A percentile compares a stretch with the other conserved stretches of the same genome.
phyloP scores from a whole-genome alignment of 2,113 vertebrate genomes.

The Sinocyclocheilus maitianheensis region DNA sequence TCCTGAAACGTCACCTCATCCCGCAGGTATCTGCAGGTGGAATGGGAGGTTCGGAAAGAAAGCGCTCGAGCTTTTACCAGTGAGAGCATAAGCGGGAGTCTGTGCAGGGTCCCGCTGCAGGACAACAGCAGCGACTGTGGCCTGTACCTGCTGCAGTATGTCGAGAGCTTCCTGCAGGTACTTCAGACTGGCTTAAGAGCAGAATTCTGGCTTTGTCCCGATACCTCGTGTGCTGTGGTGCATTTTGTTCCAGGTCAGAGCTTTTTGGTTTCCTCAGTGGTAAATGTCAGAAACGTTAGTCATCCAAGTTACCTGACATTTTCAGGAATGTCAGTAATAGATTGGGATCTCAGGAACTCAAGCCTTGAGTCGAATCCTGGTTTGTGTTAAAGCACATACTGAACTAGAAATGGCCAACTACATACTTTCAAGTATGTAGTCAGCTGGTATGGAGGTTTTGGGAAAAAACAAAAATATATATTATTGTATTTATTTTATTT shows the following conservation, averaged over 20 bases:
- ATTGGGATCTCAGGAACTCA: slow-evolving; percentile 1
- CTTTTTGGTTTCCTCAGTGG: neutral
- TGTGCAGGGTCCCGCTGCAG: slow-evolving; percentile 90
- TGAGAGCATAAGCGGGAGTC: slow-evolving; percentile 76
- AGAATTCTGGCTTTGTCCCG: neutral
- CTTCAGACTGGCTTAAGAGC: neutral
- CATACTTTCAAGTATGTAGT: neutral
- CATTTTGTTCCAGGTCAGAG: neutral
- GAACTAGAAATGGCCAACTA: neutral
- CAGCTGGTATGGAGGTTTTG: no score
- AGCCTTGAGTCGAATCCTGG: neutral
- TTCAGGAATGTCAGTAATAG: neutral
- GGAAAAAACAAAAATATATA: no score
- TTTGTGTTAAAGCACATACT: neutral
- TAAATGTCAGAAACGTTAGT: neutral
- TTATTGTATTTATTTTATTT: no score
- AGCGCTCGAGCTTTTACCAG: slow-evolving; percentile 77
- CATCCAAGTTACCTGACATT: neutral
- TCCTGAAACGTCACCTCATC: neutral
- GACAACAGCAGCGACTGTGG: slow-evolving; percentile 97
- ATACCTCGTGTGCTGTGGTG: neutral
- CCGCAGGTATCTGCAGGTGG: slow-evolving; percentile 88
- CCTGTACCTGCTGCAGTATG: slow-evolving; percentile 93
- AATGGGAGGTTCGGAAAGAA: slow-evolving; percentile 87
- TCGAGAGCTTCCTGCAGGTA: slow-evolving; percentile 94